A percentile compares a stretch with the other conserved stretches of the same genome.
Conservation (phyloP, 1,140 invertebrate genomes). For the Phocides pigmalion region DNA sequence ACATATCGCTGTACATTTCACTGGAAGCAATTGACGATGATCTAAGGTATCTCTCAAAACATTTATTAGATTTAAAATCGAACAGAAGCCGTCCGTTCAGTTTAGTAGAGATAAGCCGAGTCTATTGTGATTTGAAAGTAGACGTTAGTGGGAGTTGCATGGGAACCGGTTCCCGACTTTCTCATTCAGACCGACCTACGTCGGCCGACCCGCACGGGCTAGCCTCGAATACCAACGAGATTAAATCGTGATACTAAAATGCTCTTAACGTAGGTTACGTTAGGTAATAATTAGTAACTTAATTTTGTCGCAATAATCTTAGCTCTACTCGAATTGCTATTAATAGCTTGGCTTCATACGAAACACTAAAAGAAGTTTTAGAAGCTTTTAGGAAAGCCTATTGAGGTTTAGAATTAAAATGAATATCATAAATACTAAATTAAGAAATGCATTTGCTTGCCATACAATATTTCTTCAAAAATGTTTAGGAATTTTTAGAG, state of each 20-base stretch:
- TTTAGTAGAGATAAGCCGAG: slow-evolving; percentile 61
- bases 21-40: slow-evolving; percentile 28
- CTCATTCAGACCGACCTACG: slow-evolving; percentile 73
- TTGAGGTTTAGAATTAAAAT: too few relatives aligned
- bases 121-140: slow-evolving; percentile 82
- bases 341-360: too few relatives aligned
- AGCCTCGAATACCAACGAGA: slow-evolving; percentile 35
- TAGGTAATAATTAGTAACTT: slow-evolving; percentile 1
- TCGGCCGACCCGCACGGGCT: slow-evolving; percentile 35
- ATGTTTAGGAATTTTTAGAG: slow-evolving; percentile 1
- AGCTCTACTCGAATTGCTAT: neutral
- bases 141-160: slow-evolving; percentile 59
- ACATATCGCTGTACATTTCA: slow-evolving; percentile 15
- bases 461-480: neutral
- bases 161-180: slow-evolving; percentile 77
- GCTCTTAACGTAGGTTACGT: slow-evolving; percentile 8
- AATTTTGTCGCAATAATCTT: slow-evolving; percentile 8
- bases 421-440: slow-evolving; percentile 1
- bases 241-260: slow-evolving; percentile 30
- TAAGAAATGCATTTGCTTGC: neutral
- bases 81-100: slow-evolving; percentile 56
- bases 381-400: too few relatives aligned
- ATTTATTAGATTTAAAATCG: slow-evolving; percentile 38
- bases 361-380: too few relatives aligned
- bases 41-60: slow-evolving; percentile 33